Evolutionary conservation across 2,888 invertebrate species (phyloP), one percentile per base, ranked within the genome.

Genomic region (Maniola hyperantus): DNA sequence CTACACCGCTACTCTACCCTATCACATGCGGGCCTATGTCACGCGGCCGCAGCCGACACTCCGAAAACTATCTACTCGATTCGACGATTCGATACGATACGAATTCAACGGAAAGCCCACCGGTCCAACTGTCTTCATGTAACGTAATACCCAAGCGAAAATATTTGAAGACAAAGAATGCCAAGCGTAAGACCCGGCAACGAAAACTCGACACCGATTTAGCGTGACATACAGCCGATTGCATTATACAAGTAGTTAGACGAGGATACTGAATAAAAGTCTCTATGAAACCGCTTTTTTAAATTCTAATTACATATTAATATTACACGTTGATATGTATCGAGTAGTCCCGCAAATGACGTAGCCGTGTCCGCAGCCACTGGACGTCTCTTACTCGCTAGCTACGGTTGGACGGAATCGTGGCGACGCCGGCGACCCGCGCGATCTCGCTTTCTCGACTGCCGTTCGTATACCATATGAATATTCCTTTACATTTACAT

Each of bases 271-370:
- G 89, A 91, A 91, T 92, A 91, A 89, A 92, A 88, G 91, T 91
- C 91, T 91, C 91, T 92, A 91, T 93, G 93, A 91, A 91, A 91
- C 90, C 87, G 89, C 84, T 87, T 71, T 84, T 85, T 87, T 89
- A 90, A n/a, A 82, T 83, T 77, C 91, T 91, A 91, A 91, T 91
- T 93, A 93, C 86, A 90, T 83, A 89, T 91, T 93, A 94, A 91
- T 92, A 93, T 94, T 94, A 94, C 88, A 88, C 94, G 94, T 93
- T 95, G 95, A 95, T 95, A 94, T 94, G 94, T 94, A 94, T 93
- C 93, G 93, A 94, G 94, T 94, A 94, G 94, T 94, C 94, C 94
- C 94, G 93, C 93, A 92, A 85, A 87, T 89, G 89, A 89, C 89
- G 92, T 88, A 92, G 91, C 91, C 89, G 89, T 90, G 91, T 91